These are phyloP conservation scores for Drosophila maculinotata DNA, from an alignment of 2,888 invertebrate species.

Conservation along the genomic window DNA sequence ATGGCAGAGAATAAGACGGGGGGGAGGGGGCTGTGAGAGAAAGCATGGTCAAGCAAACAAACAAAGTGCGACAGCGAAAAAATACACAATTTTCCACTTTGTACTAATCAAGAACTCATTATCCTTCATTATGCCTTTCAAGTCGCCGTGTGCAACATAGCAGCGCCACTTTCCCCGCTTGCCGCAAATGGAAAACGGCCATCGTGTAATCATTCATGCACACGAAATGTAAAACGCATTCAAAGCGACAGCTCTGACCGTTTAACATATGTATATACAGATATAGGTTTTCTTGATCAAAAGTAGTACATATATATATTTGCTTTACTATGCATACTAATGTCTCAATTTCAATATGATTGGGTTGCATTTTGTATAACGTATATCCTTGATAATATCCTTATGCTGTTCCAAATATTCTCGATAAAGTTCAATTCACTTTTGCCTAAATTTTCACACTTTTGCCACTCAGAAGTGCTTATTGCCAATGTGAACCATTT, in stretches of 20 bases:
- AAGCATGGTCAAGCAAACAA: conserved; percentile 9
- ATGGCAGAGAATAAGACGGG: background rate
- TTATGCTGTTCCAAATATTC: too few species aligned
- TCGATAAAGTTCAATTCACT: too few species aligned
- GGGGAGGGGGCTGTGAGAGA: background rate
- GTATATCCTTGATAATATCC: background rate
- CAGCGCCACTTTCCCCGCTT: background rate
- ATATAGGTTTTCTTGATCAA: too few species aligned
- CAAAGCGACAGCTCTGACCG: too few species aligned
- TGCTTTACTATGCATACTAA: too few species aligned
- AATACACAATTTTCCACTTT: conserved; percentile 74
- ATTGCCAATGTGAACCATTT: too few species aligned
- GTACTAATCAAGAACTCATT: conserved; percentile 74
- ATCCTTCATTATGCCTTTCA: conserved; percentile 69
- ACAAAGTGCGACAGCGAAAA: conserved; percentile 25
- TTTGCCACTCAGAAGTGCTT: too few species aligned
- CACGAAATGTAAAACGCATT: background rate
- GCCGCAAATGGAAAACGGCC: conserved; percentile 1
- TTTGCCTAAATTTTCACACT: too few species aligned
- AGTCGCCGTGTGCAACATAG: conserved; percentile 42
- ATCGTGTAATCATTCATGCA: conserved; percentile 5
- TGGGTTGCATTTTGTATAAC: too few species aligned
- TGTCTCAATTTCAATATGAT: too few species aligned
- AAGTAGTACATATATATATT: too few species aligned
- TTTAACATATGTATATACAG: too few species aligned